A percentile compares a stretch with the other conserved stretches of the same genome.
These are phyloP conservation scores for Ardeotis arabs DNA, from an alignment of 2,113 vertebrate species.

Conservation along the genomic window DNA sequence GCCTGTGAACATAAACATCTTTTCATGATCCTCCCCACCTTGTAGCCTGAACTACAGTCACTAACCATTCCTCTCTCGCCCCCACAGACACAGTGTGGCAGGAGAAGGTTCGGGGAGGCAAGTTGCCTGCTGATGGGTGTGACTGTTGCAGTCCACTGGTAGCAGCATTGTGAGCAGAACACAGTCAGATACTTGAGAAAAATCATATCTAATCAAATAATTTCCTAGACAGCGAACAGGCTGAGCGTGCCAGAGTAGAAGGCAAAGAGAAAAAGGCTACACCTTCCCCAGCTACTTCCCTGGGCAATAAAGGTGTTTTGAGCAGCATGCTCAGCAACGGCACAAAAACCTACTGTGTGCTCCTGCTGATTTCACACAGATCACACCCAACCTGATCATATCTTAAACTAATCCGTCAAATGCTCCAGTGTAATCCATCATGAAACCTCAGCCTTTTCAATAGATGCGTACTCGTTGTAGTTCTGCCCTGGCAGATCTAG, in stretches of 20 bases:
- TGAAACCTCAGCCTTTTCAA: neutral
- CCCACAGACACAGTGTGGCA: neutral
- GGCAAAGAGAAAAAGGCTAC: neutral
- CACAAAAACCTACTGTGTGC: neutral
- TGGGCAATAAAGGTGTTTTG: neutral
- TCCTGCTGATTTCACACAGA: neutral
- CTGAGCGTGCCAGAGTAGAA: neutral
- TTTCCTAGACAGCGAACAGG: neutral
- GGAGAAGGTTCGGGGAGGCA: neutral
- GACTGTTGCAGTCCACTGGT: neutral
- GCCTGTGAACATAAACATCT: neutral
- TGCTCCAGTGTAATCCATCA: neutral
- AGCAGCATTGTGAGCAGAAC: neutral
- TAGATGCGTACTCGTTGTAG: neutral
- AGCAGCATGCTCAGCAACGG: neutral
- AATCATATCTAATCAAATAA: neutral
- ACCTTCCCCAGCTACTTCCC: neutral
- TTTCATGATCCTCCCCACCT: neutral
- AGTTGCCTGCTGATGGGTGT: neutral
- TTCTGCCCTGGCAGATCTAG: neutral
- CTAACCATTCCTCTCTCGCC: fast-evolving
- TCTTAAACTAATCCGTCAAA: neutral
- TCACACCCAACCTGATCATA: neutral
- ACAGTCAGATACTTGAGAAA: neutral
- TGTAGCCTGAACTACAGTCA: neutral